Evolutionary conservation across 2,797 vertebrate genomes (phyloP).

Genomic region (Cetoscarus ocellatus): DNA sequence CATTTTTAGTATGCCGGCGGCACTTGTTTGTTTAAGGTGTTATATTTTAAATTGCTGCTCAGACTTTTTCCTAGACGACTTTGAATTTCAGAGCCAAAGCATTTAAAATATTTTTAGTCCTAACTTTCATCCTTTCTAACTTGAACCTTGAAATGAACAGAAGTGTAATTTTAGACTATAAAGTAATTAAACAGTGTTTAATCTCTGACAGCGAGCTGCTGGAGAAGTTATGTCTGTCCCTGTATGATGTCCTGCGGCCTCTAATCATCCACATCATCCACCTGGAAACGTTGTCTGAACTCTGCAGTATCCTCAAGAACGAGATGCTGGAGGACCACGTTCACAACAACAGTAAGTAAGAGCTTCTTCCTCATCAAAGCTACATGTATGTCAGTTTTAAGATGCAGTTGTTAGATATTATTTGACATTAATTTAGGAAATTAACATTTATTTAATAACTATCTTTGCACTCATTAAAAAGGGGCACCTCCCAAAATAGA

Average conservation of each 20-base stretch:
- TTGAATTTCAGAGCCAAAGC: neutral
- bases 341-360: conserved; percentile 91
- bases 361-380: conserved; percentile 20
- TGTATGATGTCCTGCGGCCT: conserved; percentile 97
- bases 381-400: neutral
- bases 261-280: conserved; percentile 98
- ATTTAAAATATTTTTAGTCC: conserved; percentile 20
- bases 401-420: too few relatives aligned
- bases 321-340: conserved; percentile 99
- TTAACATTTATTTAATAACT: too few relatives aligned
- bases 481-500: too few relatives aligned
- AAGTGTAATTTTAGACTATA: conserved; percentile 22
- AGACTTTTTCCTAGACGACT: conserved; percentile 11
- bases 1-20: neutral
- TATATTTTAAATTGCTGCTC: neutral
- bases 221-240: conserved; percentile 93
- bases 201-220: conserved; percentile 89
- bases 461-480: too few relatives aligned
- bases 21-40: conserved; percentile 44
- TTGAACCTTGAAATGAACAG: conserved; percentile 15
- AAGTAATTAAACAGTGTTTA: conserved; percentile 32
- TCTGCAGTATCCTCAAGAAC: conserved; percentile 98
- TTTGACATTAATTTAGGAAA: too few relatives aligned
- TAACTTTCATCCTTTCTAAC: conserved; percentile 20
- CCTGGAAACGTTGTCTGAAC: conserved; percentile 97